Evolutionary conservation across 2,113 vertebrate species (phyloP).

Genomic region (Dromaius novaehollandiae): DNA sequence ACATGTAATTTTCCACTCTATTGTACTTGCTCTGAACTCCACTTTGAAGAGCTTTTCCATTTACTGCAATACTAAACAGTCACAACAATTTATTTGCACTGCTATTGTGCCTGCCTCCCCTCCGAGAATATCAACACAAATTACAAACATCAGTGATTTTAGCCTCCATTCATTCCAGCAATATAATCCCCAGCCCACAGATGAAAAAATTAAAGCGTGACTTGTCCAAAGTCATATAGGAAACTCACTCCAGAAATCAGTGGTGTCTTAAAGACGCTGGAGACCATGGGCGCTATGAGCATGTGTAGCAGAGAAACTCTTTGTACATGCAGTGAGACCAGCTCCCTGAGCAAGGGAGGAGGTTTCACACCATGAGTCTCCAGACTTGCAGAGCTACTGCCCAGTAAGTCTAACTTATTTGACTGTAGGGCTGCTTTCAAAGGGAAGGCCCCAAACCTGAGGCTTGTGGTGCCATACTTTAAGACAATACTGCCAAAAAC

Average conservation of each 20-base stretch:
- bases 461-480: background rate
- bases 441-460: background rate
- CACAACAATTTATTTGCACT: conserved; percentile 67
- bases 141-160: conserved; percentile 66
- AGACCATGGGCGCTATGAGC: background rate
- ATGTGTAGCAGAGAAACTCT: background rate
- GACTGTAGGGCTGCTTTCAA: background rate
- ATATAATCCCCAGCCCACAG: conserved; percentile 33
- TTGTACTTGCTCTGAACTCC: conserved; percentile 57
- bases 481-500: background rate
- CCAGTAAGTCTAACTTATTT: background rate
- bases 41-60: conserved; percentile 60
- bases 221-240: conserved; percentile 51
- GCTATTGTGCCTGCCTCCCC: conserved; percentile 58
- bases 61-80: conserved; percentile 65
- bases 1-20: conserved; percentile 64
- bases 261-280: conserved; percentile 23
- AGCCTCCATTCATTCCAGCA: conserved; percentile 56
- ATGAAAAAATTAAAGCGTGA: conserved; percentile 39
- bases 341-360: background rate
- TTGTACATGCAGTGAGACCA: background rate
- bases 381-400: background rate
- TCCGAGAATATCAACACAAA: conserved; percentile 64
- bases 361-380: background rate
- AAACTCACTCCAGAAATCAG: conserved; percentile 36